These are phyloP conservation scores for Bambusicola thoracicus DNA, from an alignment of 2,113 vertebrate species.

Conservation along the genomic window DNA sequence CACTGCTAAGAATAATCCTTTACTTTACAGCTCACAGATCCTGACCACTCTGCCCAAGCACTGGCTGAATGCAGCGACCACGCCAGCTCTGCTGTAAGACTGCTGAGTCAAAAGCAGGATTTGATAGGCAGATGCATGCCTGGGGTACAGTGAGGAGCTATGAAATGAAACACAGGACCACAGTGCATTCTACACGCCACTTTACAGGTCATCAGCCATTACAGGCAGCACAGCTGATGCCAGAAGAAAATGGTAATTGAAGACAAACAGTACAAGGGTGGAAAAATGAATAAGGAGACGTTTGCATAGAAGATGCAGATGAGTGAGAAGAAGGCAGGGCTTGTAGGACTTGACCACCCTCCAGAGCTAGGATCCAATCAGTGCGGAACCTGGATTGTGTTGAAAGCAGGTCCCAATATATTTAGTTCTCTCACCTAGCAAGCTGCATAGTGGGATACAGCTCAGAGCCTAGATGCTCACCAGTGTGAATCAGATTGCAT, in stretches of 20 bases:
- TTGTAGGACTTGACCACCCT: not conserved
- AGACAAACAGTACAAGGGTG: not conserved
- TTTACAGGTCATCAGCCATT: not conserved
- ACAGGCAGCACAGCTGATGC: not conserved
- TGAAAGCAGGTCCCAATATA: not conserved
- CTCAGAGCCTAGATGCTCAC: not conserved
- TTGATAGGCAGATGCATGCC: not conserved
- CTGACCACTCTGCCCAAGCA: accelerated
- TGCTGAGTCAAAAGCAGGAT: not conserved
- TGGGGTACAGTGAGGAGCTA: not conserved
- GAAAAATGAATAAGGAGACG: not conserved
- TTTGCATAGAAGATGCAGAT: not conserved
- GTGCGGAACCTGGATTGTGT: not conserved
- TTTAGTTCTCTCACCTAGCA: not conserved
- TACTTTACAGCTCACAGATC: not conserved
- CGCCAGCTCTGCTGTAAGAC: not conserved
- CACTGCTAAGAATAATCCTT: not conserved
- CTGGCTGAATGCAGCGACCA: not conserved
- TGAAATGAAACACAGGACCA: not conserved
- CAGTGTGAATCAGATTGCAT: not conserved
- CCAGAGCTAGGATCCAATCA: accelerated
- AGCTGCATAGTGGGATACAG: not conserved
- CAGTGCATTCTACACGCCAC: not conserved
- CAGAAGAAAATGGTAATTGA: not conserved
- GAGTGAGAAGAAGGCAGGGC: not conserved